Evolutionary conservation across 2,888 invertebrate genomes (phyloP).

Genomic region (Trisateles emortualis): DNA sequence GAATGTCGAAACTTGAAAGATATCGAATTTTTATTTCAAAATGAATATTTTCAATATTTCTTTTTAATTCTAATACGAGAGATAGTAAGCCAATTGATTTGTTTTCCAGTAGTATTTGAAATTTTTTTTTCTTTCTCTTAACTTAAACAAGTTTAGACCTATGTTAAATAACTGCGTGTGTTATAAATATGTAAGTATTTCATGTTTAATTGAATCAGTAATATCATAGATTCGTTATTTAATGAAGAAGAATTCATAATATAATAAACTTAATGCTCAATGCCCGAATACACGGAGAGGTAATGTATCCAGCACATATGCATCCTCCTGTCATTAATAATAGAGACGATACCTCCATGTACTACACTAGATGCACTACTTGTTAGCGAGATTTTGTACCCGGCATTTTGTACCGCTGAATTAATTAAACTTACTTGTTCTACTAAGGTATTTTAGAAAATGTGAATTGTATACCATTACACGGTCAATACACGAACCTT

Average conservation of each 20-base stretch:
- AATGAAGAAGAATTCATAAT: too few relatives aligned
- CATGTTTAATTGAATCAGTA: too few relatives aligned
- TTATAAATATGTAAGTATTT: too few relatives aligned
- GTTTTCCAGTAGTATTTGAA: too few relatives aligned
- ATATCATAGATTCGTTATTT: too few relatives aligned
- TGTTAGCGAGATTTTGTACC: constrained; percentile 63
- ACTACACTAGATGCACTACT: constrained; percentile 52
- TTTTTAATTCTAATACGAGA: constrained; percentile 19
- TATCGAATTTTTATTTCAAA: constrained; percentile 42
- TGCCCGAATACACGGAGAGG: constrained; percentile 17
- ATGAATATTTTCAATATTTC: constrained; percentile 38
- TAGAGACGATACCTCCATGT: constrained; percentile 50
- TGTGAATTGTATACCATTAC: constrained; percentile 26
- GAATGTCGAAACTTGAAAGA: constrained; percentile 38
- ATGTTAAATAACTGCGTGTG: too few relatives aligned
- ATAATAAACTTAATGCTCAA: constrained; percentile 15
- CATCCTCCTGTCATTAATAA: constrained; percentile 56
- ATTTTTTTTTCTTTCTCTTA: too few relatives aligned
- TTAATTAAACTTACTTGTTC: constrained; percentile 44
- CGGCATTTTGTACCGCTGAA: constrained; percentile 36
- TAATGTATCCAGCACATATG: constrained; percentile 26
- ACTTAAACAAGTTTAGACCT: constrained; percentile 8
- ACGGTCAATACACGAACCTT: constrained; percentile 3
- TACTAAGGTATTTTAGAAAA: constrained; percentile 28
- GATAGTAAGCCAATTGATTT: constrained; percentile 2